phyloP scores from a whole-genome alignment of 1,140 invertebrate species.

The Steinernema feltiae region DNA sequence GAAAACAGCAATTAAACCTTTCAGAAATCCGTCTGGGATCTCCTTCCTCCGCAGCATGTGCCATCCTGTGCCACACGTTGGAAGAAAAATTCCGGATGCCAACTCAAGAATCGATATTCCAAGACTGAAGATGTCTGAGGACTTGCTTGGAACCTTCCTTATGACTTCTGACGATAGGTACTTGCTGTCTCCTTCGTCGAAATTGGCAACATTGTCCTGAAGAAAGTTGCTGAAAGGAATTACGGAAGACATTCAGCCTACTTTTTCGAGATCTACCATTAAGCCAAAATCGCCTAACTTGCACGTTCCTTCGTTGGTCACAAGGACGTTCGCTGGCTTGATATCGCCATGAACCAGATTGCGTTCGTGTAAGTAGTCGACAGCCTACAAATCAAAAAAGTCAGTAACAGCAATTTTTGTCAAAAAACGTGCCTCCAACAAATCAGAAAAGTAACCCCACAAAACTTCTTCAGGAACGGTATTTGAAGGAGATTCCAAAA shows the following conservation, averaged over 20 bases:
- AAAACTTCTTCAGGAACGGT: slow-evolving; percentile 61
- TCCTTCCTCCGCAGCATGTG: neutral
- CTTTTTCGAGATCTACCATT: slow-evolving; percentile 66
- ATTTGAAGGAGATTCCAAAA: slow-evolving; percentile 57
- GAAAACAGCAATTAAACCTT: too few relatives aligned
- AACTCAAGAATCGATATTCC: slow-evolving; percentile 62
- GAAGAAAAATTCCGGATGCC: neutral
- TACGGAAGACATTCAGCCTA: slow-evolving; percentile 54
- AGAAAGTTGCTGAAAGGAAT: slow-evolving; percentile 23
- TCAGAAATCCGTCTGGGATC: neutral
- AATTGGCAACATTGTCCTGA: slow-evolving; percentile 61
- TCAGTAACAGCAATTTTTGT: slow-evolving; percentile 7
- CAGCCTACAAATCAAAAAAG: slow-evolving; percentile 61
- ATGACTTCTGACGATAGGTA: slow-evolving; percentile 72
- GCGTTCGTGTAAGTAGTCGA: slow-evolving; percentile 67
- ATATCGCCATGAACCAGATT: slow-evolving; percentile 71
- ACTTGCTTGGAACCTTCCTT: slow-evolving; percentile 65
- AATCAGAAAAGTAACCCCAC: slow-evolving; percentile 63
- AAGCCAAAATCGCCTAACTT: slow-evolving; percentile 73
- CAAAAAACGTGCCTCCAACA: slow-evolving; percentile 59
- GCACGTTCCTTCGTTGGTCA: slow-evolving; percentile 64
- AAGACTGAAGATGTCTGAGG: slow-evolving; percentile 62
- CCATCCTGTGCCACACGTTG: neutral
- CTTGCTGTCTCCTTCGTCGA: slow-evolving; percentile 70
- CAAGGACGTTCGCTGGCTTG: slow-evolving; percentile 72